Evolutionary conservation across 2,888 invertebrate genomes (phyloP).

Genomic region (Papilio elwesi): DNA sequence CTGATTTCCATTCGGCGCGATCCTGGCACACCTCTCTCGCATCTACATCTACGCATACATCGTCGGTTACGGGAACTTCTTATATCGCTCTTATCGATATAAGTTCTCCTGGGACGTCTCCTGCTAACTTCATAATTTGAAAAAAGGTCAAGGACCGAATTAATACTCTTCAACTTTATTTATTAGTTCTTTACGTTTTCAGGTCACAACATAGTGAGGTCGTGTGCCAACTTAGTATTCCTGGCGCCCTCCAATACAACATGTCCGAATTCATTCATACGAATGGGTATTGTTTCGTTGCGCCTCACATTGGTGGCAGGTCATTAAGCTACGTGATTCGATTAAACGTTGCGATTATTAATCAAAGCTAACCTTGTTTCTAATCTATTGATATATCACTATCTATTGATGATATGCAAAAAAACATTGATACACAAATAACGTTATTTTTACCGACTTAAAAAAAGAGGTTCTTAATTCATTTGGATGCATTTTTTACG

Average conservation of each 20-base stretch:
- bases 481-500: too few relatives aligned
- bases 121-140: background rate
- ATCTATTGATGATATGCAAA: too few relatives aligned
- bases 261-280: constrained; percentile 36
- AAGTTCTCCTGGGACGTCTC: too few relatives aligned
- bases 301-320: constrained; percentile 29
- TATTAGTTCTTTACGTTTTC: constrained; percentile 23
- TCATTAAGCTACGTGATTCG: constrained; percentile 38
- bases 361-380: background rate
- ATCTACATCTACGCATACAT: too few relatives aligned
- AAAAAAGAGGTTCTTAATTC: background rate
- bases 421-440: background rate
- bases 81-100: too few relatives aligned
- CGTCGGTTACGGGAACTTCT: too few relatives aligned
- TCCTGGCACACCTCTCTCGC: too few relatives aligned
- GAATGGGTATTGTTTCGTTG: constrained; percentile 34
- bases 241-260: background rate
- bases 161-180: background rate
- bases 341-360: constrained; percentile 23
- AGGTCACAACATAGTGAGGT: constrained; percentile 27
- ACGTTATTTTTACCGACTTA: background rate
- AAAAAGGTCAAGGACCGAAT: constrained; percentile 23
- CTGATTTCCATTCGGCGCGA: too few relatives aligned
- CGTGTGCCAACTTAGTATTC: constrained; percentile 28
- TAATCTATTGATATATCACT: background rate